Percentiles rank a stretch among this genome's conserved stretches.
These are phyloP conservation scores for Odontomachus brunneus DNA, from an alignment of 1,140 invertebrate species.

Conservation along the genomic window DNA sequence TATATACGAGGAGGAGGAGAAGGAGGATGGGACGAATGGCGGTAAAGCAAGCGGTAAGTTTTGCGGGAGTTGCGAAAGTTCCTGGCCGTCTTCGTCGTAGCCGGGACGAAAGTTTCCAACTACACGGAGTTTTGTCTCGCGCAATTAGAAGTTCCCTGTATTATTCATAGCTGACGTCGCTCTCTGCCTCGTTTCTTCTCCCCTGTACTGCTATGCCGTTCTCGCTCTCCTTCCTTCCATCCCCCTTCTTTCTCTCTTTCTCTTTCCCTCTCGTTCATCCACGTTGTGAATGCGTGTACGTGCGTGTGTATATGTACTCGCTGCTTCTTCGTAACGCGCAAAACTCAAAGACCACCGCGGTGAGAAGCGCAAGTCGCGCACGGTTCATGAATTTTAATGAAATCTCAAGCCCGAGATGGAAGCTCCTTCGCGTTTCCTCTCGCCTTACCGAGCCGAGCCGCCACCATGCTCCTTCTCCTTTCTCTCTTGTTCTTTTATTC, in stretches of 20 bases:
- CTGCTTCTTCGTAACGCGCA: conserved; percentile 68
- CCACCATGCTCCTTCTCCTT: background rate
- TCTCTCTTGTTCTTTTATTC: conserved; percentile 48
- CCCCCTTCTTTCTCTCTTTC: conserved; percentile 22
- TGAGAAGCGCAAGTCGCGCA: conserved; percentile 75
- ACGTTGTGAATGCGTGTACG: background rate
- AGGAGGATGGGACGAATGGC: conserved; percentile 42
- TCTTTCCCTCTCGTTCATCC: conserved; percentile 60
- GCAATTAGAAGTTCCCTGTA: conserved; percentile 84
- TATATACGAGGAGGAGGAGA: background rate
- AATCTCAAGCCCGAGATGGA: conserved; percentile 80
- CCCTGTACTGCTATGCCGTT: background rate
- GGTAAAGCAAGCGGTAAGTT: conserved; percentile 78
- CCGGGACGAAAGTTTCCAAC: conserved; percentile 78
- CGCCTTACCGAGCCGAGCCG: conserved; percentile 13
- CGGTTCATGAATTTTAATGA: conserved; percentile 84
- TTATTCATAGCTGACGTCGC: conserved; percentile 83
- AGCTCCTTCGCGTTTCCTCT: conserved; percentile 69
- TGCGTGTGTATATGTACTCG: conserved; percentile 9
- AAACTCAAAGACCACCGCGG: conserved; percentile 81
- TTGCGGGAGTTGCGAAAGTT: conserved; percentile 75
- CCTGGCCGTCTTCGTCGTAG: conserved; percentile 63
- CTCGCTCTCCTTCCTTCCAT: conserved; percentile 17
- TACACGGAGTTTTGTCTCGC: conserved; percentile 81
- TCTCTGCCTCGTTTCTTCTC: conserved; percentile 40